Evolutionary conservation across 2,888 invertebrate species (phyloP).

Genomic region (Cyaniris semiargus): DNA sequence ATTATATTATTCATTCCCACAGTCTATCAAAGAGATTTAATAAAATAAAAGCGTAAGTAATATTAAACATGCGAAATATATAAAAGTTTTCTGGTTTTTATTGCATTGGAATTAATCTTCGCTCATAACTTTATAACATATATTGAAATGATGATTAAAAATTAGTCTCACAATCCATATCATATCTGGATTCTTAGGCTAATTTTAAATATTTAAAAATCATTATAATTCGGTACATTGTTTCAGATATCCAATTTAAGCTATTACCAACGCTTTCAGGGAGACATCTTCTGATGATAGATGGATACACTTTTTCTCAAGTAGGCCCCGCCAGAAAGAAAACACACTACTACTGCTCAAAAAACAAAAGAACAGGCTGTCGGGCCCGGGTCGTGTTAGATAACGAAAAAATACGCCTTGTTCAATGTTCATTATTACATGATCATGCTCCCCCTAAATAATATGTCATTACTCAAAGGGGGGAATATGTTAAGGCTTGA

Average conservation of each 20-base stretch:
- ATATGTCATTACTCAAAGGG: constrained; percentile 41
- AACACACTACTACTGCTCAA: constrained; percentile 46
- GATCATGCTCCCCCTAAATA: constrained; percentile 44
- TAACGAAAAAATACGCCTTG: background rate
- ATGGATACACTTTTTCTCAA: constrained; percentile 47
- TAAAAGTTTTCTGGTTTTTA: no score
- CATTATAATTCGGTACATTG: background rate
- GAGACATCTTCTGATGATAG: constrained; percentile 44
- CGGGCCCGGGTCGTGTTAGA: constrained; percentile 39
- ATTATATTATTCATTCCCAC: no score
- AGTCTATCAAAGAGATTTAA: no score
- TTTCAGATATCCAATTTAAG: constrained; percentile 25
- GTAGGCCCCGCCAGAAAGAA: constrained; percentile 37
- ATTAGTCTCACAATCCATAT: no score
- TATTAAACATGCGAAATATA: no score
- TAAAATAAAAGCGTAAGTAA: no score
- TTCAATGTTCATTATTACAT: background rate
- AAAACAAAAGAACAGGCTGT: constrained; percentile 42
- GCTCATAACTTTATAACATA: no score
- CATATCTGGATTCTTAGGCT: no score
- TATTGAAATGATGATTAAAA: no score
- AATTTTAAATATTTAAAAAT: constrained; percentile 27
- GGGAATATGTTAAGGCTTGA: constrained; percentile 39
- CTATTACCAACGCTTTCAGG: constrained; percentile 41
- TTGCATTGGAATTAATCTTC: no score